Percentiles rank a stretch among this genome's conserved stretches.
Evolutionary conservation across 2,797 vertebrate genomes (phyloP).

Genomic region (Lepilemur septentrionalis): DNA sequence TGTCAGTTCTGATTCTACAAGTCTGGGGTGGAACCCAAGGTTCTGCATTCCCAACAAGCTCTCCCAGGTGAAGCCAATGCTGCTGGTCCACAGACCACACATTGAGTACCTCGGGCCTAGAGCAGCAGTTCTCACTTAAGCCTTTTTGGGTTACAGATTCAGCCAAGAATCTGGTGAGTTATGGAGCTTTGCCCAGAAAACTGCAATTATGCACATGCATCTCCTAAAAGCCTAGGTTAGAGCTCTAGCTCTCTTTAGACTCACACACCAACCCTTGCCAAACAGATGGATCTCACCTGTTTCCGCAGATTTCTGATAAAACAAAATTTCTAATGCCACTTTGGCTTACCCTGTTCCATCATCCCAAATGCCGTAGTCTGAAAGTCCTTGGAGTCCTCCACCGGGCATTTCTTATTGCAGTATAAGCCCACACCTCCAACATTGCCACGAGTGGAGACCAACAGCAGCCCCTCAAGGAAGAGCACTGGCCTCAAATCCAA

Average conservation of each 20-base stretch:
- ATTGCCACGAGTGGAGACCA: neutral
- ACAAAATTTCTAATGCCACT: neutral
- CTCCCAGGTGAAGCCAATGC: neutral
- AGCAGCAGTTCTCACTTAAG: neutral
- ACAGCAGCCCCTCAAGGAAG: neutral
- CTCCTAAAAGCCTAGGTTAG: neutral
- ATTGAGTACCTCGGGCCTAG: neutral
- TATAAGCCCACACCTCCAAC: too few relatives aligned
- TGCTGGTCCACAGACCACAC: neutral
- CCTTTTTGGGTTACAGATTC: neutral
- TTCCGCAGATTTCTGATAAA: neutral
- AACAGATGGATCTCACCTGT: neutral
- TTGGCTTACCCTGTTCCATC: neutral
- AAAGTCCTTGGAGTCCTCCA: neutral
- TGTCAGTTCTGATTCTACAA: neutral
- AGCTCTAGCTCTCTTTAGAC: neutral
- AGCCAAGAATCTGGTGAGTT: neutral
- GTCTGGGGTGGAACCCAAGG: neutral
- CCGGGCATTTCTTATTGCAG: neutral
- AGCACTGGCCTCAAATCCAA: neutral
- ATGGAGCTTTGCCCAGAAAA: neutral
- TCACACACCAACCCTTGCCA: neutral
- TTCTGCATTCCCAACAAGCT: neutral
- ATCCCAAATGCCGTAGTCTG: neutral
- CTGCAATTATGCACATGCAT: neutral